phyloP scores from a whole-genome alignment of 2,113 vertebrate genomes.

The Python bivittatus region DNA sequence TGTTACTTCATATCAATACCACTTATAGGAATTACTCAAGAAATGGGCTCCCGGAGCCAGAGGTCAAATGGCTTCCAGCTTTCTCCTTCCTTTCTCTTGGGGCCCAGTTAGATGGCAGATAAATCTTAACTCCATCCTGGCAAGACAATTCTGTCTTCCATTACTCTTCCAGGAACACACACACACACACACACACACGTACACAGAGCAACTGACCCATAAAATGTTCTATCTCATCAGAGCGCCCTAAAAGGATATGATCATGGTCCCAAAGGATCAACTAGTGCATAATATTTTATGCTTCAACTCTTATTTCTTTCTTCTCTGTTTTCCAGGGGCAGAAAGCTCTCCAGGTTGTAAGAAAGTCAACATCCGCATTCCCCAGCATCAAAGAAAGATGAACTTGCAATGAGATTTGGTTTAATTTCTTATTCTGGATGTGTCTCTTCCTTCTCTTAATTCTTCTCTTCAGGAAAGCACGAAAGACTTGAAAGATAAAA shows the following conservation, averaged over 20 bases:
- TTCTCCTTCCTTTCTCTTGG: background rate
- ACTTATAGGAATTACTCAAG: background rate
- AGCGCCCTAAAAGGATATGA: background rate
- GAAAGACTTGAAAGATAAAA: background rate
- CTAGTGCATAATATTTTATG: background rate
- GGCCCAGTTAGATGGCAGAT: background rate
- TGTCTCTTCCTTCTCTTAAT: background rate
- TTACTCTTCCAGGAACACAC: background rate
- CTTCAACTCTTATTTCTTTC: background rate
- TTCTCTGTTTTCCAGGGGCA: background rate
- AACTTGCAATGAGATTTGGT: conserved; percentile 12
- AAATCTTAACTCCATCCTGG: background rate
- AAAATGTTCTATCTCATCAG: background rate
- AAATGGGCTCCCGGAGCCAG: background rate
- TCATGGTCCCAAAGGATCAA: background rate
- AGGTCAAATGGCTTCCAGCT: background rate
- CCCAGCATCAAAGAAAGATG: background rate
- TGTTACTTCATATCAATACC: background rate
- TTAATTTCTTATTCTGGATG: conserved; percentile 17
- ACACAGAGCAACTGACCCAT: background rate
- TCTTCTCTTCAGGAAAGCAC: conserved; percentile 12
- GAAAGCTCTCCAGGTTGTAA: background rate
- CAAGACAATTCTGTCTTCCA: background rate
- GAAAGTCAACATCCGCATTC: background rate
- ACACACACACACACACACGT: no score